Conservation (phyloP, 2,113 vertebrate species). For the Dromaius novaehollandiae region DNA sequence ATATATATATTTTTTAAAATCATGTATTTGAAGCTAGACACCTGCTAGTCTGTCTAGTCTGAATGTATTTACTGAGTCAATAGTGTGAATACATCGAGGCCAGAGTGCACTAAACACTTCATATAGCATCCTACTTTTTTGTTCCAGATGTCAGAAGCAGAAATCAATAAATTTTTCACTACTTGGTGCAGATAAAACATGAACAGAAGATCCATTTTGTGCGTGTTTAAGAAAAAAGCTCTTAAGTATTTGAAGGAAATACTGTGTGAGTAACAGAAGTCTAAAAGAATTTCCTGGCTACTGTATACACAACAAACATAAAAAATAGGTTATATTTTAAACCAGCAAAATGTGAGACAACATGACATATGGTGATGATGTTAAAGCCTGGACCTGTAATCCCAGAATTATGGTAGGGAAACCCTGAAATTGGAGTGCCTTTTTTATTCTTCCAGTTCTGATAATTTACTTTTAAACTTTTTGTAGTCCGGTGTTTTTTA, state of each 20-base stretch:
- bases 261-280: slow-evolving; percentile 47
- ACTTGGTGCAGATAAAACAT: background rate
- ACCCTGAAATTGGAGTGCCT: slow-evolving; percentile 27
- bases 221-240: background rate
- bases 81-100: background rate
- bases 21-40: background rate
- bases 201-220: slow-evolving; percentile 56
- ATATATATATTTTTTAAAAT: background rate
- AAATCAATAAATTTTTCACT: background rate
- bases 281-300: slow-evolving; percentile 68
- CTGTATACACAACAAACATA: slow-evolving; percentile 62
- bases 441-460: slow-evolving; percentile 60
- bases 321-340: slow-evolving; percentile 47
- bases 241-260: slow-evolving; percentile 49
- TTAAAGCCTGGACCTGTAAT: slow-evolving; percentile 46
- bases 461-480: slow-evolving; percentile 52
- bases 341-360: slow-evolving; percentile 33
- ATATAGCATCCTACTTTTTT: background rate
- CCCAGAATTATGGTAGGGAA: slow-evolving; percentile 37
- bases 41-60: background rate
- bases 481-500: slow-evolving; percentile 20
- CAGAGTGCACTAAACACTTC: background rate
- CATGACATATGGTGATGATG: slow-evolving; percentile 52
- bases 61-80: background rate
- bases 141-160: slow-evolving; percentile 8